Base-by-base conservation (phyloP, 2,888 invertebrate species). In the Amphipoea lucens region DNA sequence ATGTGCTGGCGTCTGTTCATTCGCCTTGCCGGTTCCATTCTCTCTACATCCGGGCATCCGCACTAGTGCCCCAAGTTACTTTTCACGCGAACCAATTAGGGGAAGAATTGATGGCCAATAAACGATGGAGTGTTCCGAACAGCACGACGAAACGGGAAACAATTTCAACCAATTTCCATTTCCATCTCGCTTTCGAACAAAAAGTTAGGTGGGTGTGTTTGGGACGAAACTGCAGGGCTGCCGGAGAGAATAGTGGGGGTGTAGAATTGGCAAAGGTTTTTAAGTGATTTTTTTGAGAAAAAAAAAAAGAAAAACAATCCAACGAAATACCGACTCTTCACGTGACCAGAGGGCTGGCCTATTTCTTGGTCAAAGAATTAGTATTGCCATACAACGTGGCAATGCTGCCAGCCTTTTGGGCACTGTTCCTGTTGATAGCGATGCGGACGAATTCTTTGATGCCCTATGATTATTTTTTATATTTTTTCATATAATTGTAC, bases 81-180 rank as follows among this genome's bases (percentile, higher is more conserved):
- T 90, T 92, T 90, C 90, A 88, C 89, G 88, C 91, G 90, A 93
- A 93, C 93, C 95, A 95, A 95, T 95, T 95, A 95, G 94, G 89
- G 90, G 89, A 93, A 93, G 94, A 94, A 94, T 92, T 91, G 93
- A 92, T 92, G 92, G 92, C 92, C 93, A 93, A 95, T 94, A 93
- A 93, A 90, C 91, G 90, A 90, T 88, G 80, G 82, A 88, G 91
- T 89, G 90, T 87, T 84, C 84, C 82, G 80, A 78, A 86, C 87
- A 85, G 86, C 85, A 78, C 89, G 89, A 89, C 87, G 90, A 91
- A 90, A 90, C 89, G 84, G 85, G 89, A 90, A 92, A 91, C 92
- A 92, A 93, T 92, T 90, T 89, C 89, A 85, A 86, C 87, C 85
- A 89, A 90, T 90, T 90, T 89, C 86, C 90, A 91, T 90, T 90